Conservation (phyloP, 2,888 invertebrate species). For the Bimastos eiseni region DNA sequence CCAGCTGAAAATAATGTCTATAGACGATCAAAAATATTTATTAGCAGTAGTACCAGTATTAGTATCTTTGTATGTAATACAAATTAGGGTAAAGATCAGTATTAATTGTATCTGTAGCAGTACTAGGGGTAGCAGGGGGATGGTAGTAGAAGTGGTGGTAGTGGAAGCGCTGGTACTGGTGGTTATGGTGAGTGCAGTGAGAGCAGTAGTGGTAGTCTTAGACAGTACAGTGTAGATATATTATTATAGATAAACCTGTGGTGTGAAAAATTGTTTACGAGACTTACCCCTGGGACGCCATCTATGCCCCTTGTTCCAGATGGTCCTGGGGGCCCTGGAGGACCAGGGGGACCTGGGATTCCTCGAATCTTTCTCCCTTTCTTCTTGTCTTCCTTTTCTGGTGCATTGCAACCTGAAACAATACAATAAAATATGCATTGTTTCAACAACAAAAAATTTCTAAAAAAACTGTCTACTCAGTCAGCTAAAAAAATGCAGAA, state of each 20-base stretch:
- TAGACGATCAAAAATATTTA: not conserved
- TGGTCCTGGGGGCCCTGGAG: constrained; percentile 35
- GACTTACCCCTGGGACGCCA: constrained; percentile 44
- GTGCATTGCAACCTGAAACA: not conserved
- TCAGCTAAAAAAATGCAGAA: no score
- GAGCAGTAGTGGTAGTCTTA: no score
- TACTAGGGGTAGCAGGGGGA: no score
- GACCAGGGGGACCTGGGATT: constrained; percentile 34
- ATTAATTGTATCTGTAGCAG: not conserved
- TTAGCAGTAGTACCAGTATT: not conserved
- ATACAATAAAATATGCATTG: not conserved
- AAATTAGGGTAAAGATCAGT: not conserved
- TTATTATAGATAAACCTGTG: no score
- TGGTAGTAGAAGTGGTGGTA: no score
- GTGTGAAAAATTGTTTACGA: not conserved
- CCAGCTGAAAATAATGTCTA: constrained; percentile 40
- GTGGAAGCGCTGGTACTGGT: no score
- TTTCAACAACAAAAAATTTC: not conserved
- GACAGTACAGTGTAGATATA: no score
- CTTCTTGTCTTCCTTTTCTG: not conserved
- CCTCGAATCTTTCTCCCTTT: constrained; percentile 29
- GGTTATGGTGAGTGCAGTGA: no score
- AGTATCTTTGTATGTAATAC: not conserved
- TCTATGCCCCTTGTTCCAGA: constrained; percentile 38
- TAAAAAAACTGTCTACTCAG: not conserved